A percentile compares a stretch with the other conserved stretches of the same genome.
phyloP scores from a whole-genome alignment of 2,113 vertebrate genomes.

The Brevimyrus niger region DNA sequence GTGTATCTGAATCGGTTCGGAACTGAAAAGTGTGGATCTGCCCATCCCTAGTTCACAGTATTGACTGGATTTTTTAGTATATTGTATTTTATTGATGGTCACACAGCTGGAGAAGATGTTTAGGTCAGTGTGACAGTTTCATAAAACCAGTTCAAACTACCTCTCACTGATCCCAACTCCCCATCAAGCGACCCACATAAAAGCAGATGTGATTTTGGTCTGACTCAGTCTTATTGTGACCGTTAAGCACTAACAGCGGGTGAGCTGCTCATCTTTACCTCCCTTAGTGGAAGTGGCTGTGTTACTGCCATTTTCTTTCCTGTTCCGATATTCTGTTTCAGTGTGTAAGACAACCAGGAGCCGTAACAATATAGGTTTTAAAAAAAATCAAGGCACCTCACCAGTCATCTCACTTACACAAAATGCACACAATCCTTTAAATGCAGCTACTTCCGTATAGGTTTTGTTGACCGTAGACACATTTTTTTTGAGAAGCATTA shows the following conservation, averaged over 20 bases:
- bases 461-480: neutral
- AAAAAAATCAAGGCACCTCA: neutral
- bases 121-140: neutral
- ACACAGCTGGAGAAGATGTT: neutral
- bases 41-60: too few relatives aligned
- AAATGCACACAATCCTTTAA: neutral
- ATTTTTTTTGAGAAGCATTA: neutral
- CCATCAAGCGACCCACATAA: neutral
- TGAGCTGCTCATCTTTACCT: neutral
- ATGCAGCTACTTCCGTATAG: neutral
- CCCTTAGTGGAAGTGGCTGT: neutral
- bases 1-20: too few relatives aligned
- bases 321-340: neutral
- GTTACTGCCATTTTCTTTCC: neutral
- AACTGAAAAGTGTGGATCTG: too few relatives aligned
- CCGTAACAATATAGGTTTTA: neutral
- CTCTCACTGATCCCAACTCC: neutral
- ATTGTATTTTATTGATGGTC: neutral
- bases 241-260: accelerated
- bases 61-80: neutral
- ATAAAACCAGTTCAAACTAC: neutral
- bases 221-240: neutral
- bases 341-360: neutral
- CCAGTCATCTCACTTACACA: neutral
- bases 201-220: neutral